phyloP scores from a whole-genome alignment of 2,888 invertebrate species.

The Griposia aprilina region DNA sequence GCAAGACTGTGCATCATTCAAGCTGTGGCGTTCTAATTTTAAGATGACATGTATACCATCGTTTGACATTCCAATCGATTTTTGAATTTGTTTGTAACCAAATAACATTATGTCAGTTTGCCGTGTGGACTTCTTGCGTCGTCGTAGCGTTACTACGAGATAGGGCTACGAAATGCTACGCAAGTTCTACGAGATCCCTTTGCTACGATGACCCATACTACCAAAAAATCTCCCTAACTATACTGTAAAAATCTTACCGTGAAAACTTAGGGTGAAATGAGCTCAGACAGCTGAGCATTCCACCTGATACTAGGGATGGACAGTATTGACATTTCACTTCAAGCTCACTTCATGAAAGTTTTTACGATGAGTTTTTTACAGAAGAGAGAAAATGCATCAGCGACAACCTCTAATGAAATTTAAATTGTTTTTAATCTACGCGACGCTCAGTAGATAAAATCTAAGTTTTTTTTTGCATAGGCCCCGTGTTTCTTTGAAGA shows the following conservation, averaged over 20 bases:
- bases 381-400: no score
- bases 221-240: background rate
- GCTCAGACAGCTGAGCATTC: no score
- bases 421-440: no score
- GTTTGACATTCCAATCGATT: background rate
- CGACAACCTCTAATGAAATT: no score
- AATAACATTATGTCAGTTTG: no score
- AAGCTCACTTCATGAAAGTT: no score
- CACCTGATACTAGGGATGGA: no score
- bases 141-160: constrained; percentile 9
- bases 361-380: no score
- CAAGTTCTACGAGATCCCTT: background rate
- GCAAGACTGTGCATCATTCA: background rate
- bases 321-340: no score
- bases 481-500: background rate
- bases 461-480: no score
- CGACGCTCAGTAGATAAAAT: no score
- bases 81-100: background rate
- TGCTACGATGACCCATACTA: background rate
- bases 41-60: background rate
- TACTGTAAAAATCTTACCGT: background rate
- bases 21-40: background rate
- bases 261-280: no score
- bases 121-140: background rate
- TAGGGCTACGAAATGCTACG: constrained; percentile 23